phyloP scores from a whole-genome alignment of 2,113 vertebrate genomes.

The Alligator sinensis region DNA sequence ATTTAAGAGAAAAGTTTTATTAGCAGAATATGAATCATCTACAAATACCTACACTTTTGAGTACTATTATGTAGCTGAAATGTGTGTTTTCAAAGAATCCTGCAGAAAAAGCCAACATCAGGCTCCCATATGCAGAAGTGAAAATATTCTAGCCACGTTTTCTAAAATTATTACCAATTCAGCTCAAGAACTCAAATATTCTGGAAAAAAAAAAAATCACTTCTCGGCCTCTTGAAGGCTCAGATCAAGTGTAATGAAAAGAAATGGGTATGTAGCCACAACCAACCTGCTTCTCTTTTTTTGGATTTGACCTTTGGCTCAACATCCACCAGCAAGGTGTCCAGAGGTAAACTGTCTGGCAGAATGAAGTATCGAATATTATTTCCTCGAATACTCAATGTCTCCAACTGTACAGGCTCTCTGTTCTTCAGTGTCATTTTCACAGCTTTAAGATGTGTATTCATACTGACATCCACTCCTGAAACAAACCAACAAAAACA shows the following conservation, averaged over 20 bases:
- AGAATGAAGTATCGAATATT: slow-evolving; percentile 99
- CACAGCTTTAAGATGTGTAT: slow-evolving; percentile 97
- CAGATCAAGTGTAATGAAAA: too few relatives aligned
- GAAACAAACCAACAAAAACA: not conserved
- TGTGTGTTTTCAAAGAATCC: not conserved
- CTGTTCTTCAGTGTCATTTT: slow-evolving; percentile 99
- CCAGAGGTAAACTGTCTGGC: slow-evolving; percentile 96
- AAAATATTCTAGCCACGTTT: not conserved
- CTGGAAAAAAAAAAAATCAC: not conserved
- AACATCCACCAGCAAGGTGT: slow-evolving; percentile 97
- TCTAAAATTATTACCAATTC: not conserved
- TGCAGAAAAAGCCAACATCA: not conserved
- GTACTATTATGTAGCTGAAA: not conserved
- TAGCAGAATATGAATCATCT: not conserved
- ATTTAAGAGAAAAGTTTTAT: too few relatives aligned
- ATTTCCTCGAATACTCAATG: slow-evolving; percentile 96
- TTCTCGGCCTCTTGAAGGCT: too few relatives aligned
- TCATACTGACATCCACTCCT: slow-evolving; percentile 99
- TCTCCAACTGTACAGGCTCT: slow-evolving; percentile 96
- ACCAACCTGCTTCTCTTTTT: slow-evolving; percentile 97
- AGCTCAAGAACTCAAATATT: not conserved
- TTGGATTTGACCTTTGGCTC: slow-evolving; percentile 99
- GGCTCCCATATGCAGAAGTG: fast-evolving
- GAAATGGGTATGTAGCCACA: not conserved
- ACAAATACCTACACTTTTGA: not conserved